Conservation (phyloP, 2,888 invertebrate genomes). For the Hyppa rectilinea region DNA sequence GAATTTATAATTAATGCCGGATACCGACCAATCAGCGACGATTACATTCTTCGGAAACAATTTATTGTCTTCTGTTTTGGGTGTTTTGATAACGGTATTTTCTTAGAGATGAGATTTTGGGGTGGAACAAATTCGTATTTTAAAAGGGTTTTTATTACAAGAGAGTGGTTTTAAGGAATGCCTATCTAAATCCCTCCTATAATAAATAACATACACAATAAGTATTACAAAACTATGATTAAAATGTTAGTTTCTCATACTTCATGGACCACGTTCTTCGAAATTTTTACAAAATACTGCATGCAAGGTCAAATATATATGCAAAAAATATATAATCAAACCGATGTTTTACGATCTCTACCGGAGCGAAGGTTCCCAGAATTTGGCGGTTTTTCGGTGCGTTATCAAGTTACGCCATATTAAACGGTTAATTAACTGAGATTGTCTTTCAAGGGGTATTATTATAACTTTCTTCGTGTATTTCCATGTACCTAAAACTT, state of each 20-base stretch:
- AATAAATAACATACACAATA: no score
- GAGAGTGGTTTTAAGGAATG: not conserved
- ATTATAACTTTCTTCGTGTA: slow-evolving; percentile 27
- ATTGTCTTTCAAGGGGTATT: slow-evolving; percentile 55
- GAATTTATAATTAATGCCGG: slow-evolving; percentile 63
- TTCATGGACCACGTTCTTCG: not conserved
- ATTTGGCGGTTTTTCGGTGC: slow-evolving; percentile 50
- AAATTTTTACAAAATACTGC: slow-evolving; percentile 7
- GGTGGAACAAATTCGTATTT: not conserved
- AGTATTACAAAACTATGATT: not conserved
- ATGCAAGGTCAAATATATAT: slow-evolving; percentile 4
- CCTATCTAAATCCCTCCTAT: not conserved
- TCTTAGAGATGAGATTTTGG: slow-evolving; percentile 3
- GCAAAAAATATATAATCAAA: slow-evolving; percentile 39
- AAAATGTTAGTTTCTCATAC: no score
- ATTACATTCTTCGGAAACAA: slow-evolving; percentile 61
- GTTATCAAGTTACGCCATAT: slow-evolving; percentile 63
- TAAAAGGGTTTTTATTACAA: not conserved
- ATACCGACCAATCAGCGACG: slow-evolving; percentile 55
- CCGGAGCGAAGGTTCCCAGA: slow-evolving; percentile 55
- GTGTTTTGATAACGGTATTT: slow-evolving; percentile 27
- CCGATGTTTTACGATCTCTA: slow-evolving; percentile 45
- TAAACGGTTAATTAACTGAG: slow-evolving; percentile 64
- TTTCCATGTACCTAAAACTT: slow-evolving; percentile 14
- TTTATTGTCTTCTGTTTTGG: slow-evolving; percentile 51